Evolutionary conservation across 2,888 invertebrate genomes (phyloP).

Genomic region (Rhagonycha lutea): DNA sequence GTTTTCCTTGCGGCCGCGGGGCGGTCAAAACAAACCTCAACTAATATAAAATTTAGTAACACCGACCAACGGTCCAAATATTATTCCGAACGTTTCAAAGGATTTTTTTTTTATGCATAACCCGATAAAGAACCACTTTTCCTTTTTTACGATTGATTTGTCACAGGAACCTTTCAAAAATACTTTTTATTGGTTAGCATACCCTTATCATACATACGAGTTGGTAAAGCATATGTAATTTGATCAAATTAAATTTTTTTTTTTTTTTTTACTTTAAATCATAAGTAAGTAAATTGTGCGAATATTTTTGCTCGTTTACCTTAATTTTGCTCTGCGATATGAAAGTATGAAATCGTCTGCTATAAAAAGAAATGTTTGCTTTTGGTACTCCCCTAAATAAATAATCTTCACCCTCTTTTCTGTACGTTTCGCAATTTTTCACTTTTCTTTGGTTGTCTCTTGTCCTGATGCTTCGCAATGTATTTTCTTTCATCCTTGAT

Average conservation of each 20-base stretch:
- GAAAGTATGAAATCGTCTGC: neutral
- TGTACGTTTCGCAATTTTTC: neutral
- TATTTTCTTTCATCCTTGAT: neutral
- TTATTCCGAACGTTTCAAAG: neutral
- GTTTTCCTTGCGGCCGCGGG: too few relatives aligned
- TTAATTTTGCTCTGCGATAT: neutral
- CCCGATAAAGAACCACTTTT: neutral
- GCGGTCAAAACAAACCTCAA: too few relatives aligned
- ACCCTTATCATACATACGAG: neutral
- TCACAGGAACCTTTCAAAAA: neutral
- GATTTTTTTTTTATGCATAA: neutral
- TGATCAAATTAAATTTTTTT: too few relatives aligned
- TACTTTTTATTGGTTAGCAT: neutral
- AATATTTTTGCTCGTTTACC: neutral
- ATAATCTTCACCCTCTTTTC: too few relatives aligned
- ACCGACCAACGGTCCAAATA: neutral
- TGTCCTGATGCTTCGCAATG: neutral
- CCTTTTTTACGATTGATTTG: neutral
- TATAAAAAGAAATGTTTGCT: neutral
- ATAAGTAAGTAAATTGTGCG: too few relatives aligned
- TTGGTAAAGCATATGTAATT: too few relatives aligned
- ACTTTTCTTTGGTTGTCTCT: neutral
- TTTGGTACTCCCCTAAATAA: neutral
- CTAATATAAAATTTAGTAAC: neutral
- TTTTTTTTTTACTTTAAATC: too few relatives aligned